These are phyloP conservation scores for Plecturocebus donacophilus DNA, from an alignment of 2,113 vertebrate species.

Conservation along the genomic window DNA sequence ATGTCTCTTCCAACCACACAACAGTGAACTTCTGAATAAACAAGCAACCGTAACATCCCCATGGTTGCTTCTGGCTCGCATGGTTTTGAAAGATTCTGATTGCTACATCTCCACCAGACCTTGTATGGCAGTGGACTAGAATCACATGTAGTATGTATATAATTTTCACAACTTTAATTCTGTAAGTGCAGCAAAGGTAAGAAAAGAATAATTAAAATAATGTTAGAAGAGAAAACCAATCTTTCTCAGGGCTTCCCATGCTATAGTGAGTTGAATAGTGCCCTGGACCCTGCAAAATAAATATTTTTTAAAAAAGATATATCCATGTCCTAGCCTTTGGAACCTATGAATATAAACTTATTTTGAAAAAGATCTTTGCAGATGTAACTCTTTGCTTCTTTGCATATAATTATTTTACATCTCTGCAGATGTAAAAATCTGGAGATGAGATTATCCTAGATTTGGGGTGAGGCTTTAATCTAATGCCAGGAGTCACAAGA, in stretches of 20 bases:
- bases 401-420: too few relatives aligned
- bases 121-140: background rate
- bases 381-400: background rate
- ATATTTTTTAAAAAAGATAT: background rate
- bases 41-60: background rate
- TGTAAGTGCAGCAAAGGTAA: background rate
- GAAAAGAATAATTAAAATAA: constrained; percentile 19
- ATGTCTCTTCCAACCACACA: background rate
- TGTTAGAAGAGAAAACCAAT: background rate
- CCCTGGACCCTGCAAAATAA: background rate
- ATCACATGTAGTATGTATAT: background rate
- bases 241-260: background rate
- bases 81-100: background rate
- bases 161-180: constrained; percentile 4
- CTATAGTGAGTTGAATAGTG: background rate
- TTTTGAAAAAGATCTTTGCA: background rate
- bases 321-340: background rate
- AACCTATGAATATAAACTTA: background rate
- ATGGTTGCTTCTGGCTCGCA: background rate
- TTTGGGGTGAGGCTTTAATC: background rate
- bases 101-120: background rate
- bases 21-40: background rate
- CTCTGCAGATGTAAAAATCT: background rate
- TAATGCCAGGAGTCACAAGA: background rate
- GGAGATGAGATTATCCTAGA: background rate